phyloP scores from a whole-genome alignment of 2,888 invertebrate species.

The Cerastis leucographa region DNA sequence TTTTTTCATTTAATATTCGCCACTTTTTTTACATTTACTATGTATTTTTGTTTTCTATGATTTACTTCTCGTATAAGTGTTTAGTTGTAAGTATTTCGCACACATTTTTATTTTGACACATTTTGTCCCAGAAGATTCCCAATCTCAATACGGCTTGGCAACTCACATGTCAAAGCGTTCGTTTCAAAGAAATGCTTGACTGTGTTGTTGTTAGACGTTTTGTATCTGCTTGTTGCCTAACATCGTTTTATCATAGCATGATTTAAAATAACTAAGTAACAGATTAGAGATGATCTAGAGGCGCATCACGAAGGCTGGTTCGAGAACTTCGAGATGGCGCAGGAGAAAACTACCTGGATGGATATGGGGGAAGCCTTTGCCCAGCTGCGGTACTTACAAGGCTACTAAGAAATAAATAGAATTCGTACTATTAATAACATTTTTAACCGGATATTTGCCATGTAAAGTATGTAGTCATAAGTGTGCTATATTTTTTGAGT shows the following conservation, averaged over 20 bases:
- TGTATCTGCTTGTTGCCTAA: not conserved
- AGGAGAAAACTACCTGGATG: not conserved
- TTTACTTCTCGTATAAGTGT: not conserved
- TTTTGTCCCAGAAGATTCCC: not conserved
- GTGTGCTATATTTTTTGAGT: not conserved
- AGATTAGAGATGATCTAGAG: not conserved
- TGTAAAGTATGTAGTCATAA: not conserved
- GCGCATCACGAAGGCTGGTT: not conserved
- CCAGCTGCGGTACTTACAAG: not conserved
- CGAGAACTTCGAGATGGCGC: not conserved
- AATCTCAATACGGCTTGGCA: not conserved
- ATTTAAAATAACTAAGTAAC: not conserved
- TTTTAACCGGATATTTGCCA: too few relatives aligned
- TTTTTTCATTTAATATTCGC: not conserved
- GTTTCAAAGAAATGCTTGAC: constrained; percentile 19
- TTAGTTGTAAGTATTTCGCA: constrained; percentile 30
- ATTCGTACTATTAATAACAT: not conserved
- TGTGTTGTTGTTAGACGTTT: not conserved
- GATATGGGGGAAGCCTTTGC: not conserved
- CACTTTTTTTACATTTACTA: constrained; percentile 1
- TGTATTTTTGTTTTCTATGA: constrained; percentile 3
- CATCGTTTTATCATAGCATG: not conserved
- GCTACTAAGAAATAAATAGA: not conserved
- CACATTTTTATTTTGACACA: not conserved
- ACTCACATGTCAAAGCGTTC: not conserved